These are phyloP conservation scores for Ganaspis brasiliensis DNA, from an alignment of 2,888 invertebrate genomes.

Conservation along the genomic window DNA sequence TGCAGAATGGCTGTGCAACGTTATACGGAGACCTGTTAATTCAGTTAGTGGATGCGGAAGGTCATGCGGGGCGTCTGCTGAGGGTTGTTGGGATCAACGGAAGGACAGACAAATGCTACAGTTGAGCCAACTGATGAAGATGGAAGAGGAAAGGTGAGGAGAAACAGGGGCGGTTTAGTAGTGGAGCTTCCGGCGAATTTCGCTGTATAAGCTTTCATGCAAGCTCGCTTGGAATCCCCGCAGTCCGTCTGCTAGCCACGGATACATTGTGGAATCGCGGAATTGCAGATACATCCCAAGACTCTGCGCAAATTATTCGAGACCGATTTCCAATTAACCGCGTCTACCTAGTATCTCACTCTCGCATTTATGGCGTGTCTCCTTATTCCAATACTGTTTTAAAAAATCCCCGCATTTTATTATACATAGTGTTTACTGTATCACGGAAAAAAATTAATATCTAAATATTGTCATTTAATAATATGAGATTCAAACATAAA, in stretches of 20 bases:
- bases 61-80: slow-evolving; percentile 60
- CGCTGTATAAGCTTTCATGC: slow-evolving; percentile 62
- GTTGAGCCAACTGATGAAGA: slow-evolving; percentile 28
- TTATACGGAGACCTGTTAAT: slow-evolving; percentile 68
- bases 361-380: too few species aligned
- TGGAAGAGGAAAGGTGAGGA: not conserved
- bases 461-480: too few species aligned
- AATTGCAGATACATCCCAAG: slow-evolving; percentile 35
- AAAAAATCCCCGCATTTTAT: too few species aligned
- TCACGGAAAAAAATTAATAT: too few species aligned
- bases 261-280: slow-evolving; percentile 26
- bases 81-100: slow-evolving; percentile 37
- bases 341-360: too few species aligned
- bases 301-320: slow-evolving; percentile 27
- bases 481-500: too few species aligned
- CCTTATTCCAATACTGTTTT: too few species aligned
- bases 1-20: slow-evolving; percentile 55
- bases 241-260: slow-evolving; percentile 33
- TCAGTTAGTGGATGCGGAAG: slow-evolving; percentile 69
- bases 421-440: too few species aligned
- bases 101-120: slow-evolving; percentile 24
- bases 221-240: slow-evolving; percentile 61
- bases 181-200: slow-evolving; percentile 58
- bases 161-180: slow-evolving; percentile 43
- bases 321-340: slow-evolving; percentile 46